Evolutionary conservation across 2,888 invertebrate species (phyloP).

Genomic region (Metalampra italica): DNA sequence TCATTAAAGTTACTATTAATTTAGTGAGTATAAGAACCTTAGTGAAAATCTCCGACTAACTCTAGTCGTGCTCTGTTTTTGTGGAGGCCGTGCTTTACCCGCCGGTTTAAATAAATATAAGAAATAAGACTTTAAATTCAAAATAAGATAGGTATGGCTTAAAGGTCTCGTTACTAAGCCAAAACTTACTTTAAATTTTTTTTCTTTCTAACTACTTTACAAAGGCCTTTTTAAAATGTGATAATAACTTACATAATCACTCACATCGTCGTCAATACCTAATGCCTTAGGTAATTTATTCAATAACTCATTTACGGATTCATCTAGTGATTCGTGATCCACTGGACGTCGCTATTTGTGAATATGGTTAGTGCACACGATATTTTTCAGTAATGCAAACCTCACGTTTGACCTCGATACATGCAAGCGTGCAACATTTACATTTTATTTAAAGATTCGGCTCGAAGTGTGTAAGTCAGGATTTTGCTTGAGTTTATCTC

Average conservation of each 20-base stretch:
- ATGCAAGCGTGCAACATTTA: background rate
- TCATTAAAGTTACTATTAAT: too few species aligned
- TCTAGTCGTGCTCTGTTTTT: too few species aligned
- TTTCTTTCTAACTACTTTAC: too few species aligned
- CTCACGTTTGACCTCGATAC: conserved; percentile 7
- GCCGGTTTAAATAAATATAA: too few species aligned
- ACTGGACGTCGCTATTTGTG: background rate
- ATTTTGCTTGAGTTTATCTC: conserved; percentile 1
- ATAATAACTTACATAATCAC: background rate
- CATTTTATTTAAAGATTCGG: background rate
- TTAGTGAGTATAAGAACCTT: too few species aligned
- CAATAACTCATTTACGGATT: background rate
- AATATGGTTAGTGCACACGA: background rate
- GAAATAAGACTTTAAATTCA: too few species aligned
- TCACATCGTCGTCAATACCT: background rate
- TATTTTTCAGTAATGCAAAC: conserved; percentile 6
- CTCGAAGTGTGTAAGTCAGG: conserved; percentile 1
- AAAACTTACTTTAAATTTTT: too few species aligned
- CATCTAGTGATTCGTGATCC: background rate
- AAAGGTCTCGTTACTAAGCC: too few species aligned
- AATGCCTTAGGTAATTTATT: background rate
- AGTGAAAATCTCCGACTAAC: too few species aligned
- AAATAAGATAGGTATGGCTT: too few species aligned
- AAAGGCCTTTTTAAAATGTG: too few species aligned
- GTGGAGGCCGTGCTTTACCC: too few species aligned